Base-by-base conservation (phyloP, 2,888 invertebrate species). In the Furcula furcula region DNA sequence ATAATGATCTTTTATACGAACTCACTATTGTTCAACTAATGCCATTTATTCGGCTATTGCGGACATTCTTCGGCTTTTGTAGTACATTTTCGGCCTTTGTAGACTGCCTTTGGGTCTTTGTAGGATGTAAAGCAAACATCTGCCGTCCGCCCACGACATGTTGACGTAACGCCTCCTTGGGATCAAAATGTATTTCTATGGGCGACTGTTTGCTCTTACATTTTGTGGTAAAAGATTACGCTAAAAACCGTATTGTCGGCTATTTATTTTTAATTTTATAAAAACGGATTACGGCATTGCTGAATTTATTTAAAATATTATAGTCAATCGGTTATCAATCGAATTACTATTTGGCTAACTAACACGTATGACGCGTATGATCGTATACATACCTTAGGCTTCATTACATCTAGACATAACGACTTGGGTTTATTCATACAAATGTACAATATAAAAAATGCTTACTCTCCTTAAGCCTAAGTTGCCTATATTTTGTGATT, bases 1-100 rank as follows among this genome's bases (percentile, higher is more conserved):
- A 74, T 68, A 75, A 70, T 71, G 65, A 56, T 52, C 69, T 50
- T 69, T 81, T 78, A 76, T 82, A 68, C 67, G 62, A 57, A 47
- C 47, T 57, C 54, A 52, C 45, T 58, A 26, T 41, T 36, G 31
- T 32, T 40, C 25, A 34, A 9, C n/a, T 36, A 44, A 27, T n/a
- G n/a, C n/a, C n/a, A n/a, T n/a, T n/a, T n/a, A n/a, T n/a, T 34
- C 65, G 55, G 37, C 51, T 70, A 77, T 76, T 75, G 67, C 68
- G 59, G 66, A 66, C 66, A 73, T 74, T 76, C 67, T 71, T 64
- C 55, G 55, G 56, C 21, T 21, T 11, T 28, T 32, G 38, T 62
- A 61, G 48, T 48, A 53, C 50, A 29, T 41, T 49, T 43, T 37
- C 47, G 54, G 46, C 55, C 46, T 56, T 45, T 46, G 45, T 34